A percentile compares a stretch with the other conserved stretches of the same genome.
Evolutionary conservation across 2,888 invertebrate species (phyloP).

Genomic region (Torymus aiolomorphi): DNA sequence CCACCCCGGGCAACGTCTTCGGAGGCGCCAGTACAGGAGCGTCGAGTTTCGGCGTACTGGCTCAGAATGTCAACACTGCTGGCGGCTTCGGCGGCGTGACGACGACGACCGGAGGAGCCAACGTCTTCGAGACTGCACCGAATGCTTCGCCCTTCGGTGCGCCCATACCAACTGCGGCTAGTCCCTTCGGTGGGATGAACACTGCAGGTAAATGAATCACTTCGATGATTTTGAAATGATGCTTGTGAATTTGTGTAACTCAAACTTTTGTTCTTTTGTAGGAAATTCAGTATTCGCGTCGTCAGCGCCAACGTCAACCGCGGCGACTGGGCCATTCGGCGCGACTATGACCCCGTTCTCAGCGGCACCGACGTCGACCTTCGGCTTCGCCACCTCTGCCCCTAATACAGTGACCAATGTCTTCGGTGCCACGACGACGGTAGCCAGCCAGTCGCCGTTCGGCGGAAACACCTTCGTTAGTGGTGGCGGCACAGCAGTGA

Average conservation of each 20-base stretch:
- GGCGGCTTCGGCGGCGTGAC: conserved; percentile 45
- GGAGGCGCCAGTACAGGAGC: conserved; percentile 55
- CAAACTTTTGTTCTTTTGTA: conserved; percentile 1
- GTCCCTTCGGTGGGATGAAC: conserved; percentile 37
- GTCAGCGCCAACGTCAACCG: conserved; percentile 1
- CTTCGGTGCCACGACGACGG: conserved; percentile 5
- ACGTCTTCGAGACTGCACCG: conserved; percentile 39
- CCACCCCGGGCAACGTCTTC: conserved; percentile 56
- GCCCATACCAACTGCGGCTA: conserved; percentile 21
- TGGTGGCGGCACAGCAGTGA: conserved; percentile 29
- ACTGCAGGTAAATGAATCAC: conserved; percentile 23
- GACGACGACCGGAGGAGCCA: neutral
- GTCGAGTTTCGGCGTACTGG: conserved; percentile 60
- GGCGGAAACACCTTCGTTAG: conserved; percentile 58
- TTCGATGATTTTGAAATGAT: neutral
- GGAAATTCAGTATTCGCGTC: conserved; percentile 40
- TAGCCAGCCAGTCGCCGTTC: conserved; percentile 63
- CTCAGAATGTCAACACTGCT: conserved; percentile 47
- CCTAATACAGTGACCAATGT: neutral
- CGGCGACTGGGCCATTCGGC: conserved; percentile 42
- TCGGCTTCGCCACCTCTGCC: conserved; percentile 3
- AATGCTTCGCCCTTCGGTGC: conserved; percentile 46
- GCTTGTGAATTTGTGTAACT: neutral
- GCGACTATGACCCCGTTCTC: conserved; percentile 27
- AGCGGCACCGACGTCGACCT: conserved; percentile 5